A percentile compares a stretch with the other conserved stretches of the same genome.
phyloP scores from a whole-genome alignment of 1,140 invertebrate genomes.

The Leptinotarsa undecemlineata region DNA sequence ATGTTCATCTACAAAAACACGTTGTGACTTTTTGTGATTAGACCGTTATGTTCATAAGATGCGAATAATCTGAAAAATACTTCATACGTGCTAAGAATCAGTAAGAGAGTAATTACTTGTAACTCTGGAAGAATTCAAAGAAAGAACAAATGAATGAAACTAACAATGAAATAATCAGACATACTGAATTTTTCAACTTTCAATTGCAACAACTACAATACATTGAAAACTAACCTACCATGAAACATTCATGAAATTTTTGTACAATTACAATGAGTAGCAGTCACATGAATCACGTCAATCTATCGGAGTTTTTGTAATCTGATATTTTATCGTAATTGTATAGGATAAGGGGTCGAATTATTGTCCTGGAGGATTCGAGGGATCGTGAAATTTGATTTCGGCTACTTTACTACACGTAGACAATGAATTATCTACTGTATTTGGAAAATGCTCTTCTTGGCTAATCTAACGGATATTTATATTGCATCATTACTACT shows the following conservation, averaged over 20 bases:
- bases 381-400: slow-evolving; percentile 20
- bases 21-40: too few species aligned
- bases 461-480: slow-evolving; percentile 28
- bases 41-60: too few species aligned
- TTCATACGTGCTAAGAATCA: too few species aligned
- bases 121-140: too few species aligned
- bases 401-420: slow-evolving; percentile 25
- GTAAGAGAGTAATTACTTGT: too few species aligned
- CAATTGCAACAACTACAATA: too few species aligned
- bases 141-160: too few species aligned
- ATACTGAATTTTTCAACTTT: too few species aligned
- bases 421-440: slow-evolving; percentile 16
- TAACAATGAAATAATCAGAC: too few species aligned
- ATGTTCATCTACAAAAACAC: too few species aligned
- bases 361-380: slow-evolving; percentile 19
- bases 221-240: background rate
- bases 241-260: background rate
- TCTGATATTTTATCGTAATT: slow-evolving; percentile 29
- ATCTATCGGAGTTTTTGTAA: slow-evolving; percentile 21
- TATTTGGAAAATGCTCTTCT: slow-evolving; percentile 11
- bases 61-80: too few species aligned
- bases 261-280: slow-evolving; percentile 17
- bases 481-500: background rate
- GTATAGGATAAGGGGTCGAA: slow-evolving; percentile 21
- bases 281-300: slow-evolving; percentile 20